A percentile compares a stretch with the other conserved stretches of the same genome.
These are phyloP conservation scores for Thalpophila matura DNA, from an alignment of 2,888 invertebrate species.

Conservation along the genomic window DNA sequence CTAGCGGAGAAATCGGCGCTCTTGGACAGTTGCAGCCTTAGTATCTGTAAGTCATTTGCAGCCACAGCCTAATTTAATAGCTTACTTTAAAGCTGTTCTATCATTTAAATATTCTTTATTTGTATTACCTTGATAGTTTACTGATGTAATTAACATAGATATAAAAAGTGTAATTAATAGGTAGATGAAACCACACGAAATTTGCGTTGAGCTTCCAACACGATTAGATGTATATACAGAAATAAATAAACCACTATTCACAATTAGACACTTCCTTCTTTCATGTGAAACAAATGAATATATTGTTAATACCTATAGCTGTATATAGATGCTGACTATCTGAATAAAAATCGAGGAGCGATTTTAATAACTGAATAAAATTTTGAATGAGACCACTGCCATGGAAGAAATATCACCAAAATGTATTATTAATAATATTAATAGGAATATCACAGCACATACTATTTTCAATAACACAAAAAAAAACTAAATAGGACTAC, in stretches of 20 bases:
- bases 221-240: conserved; percentile 91
- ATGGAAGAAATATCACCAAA: background rate
- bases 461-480: too few relatives aligned
- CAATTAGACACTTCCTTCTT: conserved; percentile 54
- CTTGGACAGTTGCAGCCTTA: too few relatives aligned
- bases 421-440: background rate
- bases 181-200: conserved; percentile 86
- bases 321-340: conserved; percentile 43
- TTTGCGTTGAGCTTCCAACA: conserved; percentile 92
- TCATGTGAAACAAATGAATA: conserved; percentile 33
- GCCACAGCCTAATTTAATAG: conserved; percentile 29
- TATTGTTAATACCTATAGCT: conserved; percentile 30
- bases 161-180: conserved; percentile 71
- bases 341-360: background rate
- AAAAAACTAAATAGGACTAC: too few relatives aligned
- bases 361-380: background rate
- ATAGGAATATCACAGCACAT: background rate
- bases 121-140: conserved; percentile 59
- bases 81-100: conserved; percentile 31
- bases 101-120: conserved; percentile 14
- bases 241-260: conserved; percentile 71
- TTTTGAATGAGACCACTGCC: background rate
- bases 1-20: background rate
- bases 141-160: conserved; percentile 69
- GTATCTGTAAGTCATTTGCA: conserved; percentile 10